A percentile compares a stretch with the other conserved stretches of the same genome.
Conservation (phyloP, 2,888 invertebrate genomes). For the Chloroclysta siterata region DNA sequence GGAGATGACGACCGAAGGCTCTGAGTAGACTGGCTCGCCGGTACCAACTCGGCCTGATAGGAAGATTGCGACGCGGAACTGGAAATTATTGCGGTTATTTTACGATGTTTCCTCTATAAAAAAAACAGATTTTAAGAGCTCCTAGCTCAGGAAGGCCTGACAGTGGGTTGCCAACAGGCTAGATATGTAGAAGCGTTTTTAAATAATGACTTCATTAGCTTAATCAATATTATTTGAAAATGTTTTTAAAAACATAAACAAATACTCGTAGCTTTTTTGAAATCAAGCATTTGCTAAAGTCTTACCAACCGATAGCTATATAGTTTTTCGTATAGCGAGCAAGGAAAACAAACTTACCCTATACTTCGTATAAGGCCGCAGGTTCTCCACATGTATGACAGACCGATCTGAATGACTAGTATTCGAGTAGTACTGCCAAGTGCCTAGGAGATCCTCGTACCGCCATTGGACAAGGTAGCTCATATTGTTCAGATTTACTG, state of each 20-base stretch:
- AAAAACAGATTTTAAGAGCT: not conserved
- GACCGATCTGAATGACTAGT: constrained; percentile 88
- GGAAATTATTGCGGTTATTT: constrained; percentile 26
- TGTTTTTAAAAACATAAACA: no score
- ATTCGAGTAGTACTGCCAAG: constrained; percentile 94
- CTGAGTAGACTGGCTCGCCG: constrained; percentile 89
- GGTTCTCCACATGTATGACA: constrained; percentile 89
- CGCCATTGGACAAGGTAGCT: constrained; percentile 90
- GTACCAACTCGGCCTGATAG: constrained; percentile 88
- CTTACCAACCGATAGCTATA: no score
- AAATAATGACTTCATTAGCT: no score
- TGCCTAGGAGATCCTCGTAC: constrained; percentile 87
- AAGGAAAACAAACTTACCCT: constrained; percentile 84
- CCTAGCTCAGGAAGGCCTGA: not conserved
- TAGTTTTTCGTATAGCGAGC: no score
- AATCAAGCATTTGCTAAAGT: no score
- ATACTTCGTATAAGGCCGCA: constrained; percentile 95
- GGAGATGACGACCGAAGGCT: constrained; percentile 90
- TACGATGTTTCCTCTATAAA: not conserved
- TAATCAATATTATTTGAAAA: no score
- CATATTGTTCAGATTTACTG: constrained; percentile 80
- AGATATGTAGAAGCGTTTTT: no score
- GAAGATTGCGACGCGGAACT: constrained; percentile 95
- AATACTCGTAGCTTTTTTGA: no score
- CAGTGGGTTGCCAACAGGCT: no score